Evolutionary conservation across 1,140 invertebrate genomes (phyloP), one percentile per base, ranked within the genome.

Genomic region (Melanaphis sacchari): DNA sequence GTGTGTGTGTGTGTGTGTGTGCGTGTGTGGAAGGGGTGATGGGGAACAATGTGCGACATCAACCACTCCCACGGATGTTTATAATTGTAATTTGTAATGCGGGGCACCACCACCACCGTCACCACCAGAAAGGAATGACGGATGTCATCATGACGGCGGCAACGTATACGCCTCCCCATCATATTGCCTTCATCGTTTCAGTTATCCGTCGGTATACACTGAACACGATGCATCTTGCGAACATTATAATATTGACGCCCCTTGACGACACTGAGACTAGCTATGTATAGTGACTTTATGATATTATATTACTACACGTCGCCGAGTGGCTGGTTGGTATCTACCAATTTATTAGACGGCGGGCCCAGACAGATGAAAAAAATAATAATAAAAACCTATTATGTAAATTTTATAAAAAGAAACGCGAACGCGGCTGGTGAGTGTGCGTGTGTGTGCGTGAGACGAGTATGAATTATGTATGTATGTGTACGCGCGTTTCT

Each of bases 1-100:
- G 24, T 15, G n/a, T 76, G n/a, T 76, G 31, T 31, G 59, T 22
- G 31, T 9, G 15, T 76, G 59, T 76, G 18, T 76, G 31, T 31
- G 59, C 31, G 31, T 9, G 24, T 15, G n/a, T 76, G n/a, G 59
- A 76, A n/a, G 59, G n/a, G 84, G 66, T 41, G 90, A 43, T 36
- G 40, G 36, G 89, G 31, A 82, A 92, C 76, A 92, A 92, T 92
- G 43, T 1, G 90, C 22, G 38, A 41, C 90, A n/a, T 43, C 41
- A 46, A 82, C 88, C 91, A 81, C 91, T 92, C 91, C 91, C 91
- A 82, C 76, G 91, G 82, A 43, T 82, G 46, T 92, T 92, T 92
- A 92, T 82, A 92, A 49, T 36, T 38, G n/a, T 52, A 66, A 38
- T 49, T 36, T 43, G 54, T 76, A 26, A 46, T 36, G n/a, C 43